Conservation (phyloP, 2,113 vertebrate genomes). For the Amblyornis subalaris region DNA sequence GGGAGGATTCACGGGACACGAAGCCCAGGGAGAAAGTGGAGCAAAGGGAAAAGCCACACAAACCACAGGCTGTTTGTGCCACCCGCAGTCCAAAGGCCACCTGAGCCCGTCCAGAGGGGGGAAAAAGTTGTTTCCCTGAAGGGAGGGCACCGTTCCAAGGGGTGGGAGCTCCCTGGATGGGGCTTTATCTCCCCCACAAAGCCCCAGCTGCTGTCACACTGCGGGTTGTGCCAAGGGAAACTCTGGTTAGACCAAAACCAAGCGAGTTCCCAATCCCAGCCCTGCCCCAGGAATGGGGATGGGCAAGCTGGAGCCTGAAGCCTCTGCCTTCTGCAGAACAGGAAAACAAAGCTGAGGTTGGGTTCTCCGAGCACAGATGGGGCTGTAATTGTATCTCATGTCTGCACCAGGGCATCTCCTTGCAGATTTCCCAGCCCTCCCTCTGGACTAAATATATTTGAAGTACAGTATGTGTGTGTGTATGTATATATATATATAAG, state of each 20-base stretch:
- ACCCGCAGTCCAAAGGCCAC: neutral
- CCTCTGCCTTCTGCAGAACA: rapidly evolving
- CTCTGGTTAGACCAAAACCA: neutral
- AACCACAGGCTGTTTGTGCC: rapidly evolving
- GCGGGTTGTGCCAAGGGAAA: neutral
- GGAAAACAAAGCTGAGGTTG: neutral
- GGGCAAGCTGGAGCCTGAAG: neutral
- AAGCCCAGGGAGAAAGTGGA: neutral
- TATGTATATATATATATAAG: neutral
- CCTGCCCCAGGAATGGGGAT: neutral
- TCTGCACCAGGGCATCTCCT: neutral
- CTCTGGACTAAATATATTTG: rapidly evolving
- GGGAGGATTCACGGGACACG: rapidly evolving
- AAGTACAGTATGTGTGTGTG: neutral
- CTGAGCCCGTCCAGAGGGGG: neutral
- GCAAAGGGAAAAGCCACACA: neutral
- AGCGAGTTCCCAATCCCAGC: neutral
- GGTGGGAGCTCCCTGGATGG: neutral
- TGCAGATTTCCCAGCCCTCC: neutral
- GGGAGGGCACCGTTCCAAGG: neutral
- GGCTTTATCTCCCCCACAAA: constrained; percentile 29
- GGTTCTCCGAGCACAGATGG: rapidly evolving
- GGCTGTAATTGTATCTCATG: neutral
- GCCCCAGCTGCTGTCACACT: neutral
- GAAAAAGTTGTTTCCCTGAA: neutral